A percentile compares a stretch with the other conserved stretches of the same genome.
phyloP scores from a whole-genome alignment of 2,888 invertebrate genomes.

The Diabrotica balteata region DNA sequence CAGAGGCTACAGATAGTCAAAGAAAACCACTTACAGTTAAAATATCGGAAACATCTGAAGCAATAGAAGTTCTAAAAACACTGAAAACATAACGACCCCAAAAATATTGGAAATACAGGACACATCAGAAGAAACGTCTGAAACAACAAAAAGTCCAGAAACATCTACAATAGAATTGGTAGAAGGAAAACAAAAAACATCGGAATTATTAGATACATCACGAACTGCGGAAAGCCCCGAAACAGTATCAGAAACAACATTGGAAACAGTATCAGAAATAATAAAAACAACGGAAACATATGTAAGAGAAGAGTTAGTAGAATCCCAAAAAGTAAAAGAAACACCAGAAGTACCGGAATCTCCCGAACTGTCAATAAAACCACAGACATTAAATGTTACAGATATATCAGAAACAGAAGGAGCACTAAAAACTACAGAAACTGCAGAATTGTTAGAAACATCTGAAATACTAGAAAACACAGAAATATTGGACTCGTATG shows the following conservation, averaged over 20 bases:
- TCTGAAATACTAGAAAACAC: neutral
- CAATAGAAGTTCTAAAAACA: neutral
- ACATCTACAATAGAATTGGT: no score
- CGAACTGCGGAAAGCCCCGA: neutral
- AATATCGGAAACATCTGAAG: neutral
- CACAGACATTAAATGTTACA: neutral
- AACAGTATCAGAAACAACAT: neutral
- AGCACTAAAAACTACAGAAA: neutral
- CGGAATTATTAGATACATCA: neutral
- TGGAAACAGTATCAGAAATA: no score
- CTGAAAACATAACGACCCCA: no score
- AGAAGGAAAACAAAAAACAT: no score
- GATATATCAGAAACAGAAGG: neutral
- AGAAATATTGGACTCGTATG: neutral
- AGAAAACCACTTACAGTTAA: neutral
- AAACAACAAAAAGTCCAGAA: no score
- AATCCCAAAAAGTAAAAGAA: neutral
- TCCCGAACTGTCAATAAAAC: neutral
- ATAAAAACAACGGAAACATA: no score
- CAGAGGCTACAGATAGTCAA: neutral
- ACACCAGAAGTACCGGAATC: conserved; percentile 1
- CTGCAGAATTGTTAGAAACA: neutral
- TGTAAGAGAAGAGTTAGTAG: no score
- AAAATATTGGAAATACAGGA: no score
- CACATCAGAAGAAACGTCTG: no score